Percentiles rank a stretch among this genome's conserved stretches.
These are phyloP conservation scores for Aspidiotus destructor DNA, from an alignment of 2,888 invertebrate species.

Conservation along the genomic window DNA sequence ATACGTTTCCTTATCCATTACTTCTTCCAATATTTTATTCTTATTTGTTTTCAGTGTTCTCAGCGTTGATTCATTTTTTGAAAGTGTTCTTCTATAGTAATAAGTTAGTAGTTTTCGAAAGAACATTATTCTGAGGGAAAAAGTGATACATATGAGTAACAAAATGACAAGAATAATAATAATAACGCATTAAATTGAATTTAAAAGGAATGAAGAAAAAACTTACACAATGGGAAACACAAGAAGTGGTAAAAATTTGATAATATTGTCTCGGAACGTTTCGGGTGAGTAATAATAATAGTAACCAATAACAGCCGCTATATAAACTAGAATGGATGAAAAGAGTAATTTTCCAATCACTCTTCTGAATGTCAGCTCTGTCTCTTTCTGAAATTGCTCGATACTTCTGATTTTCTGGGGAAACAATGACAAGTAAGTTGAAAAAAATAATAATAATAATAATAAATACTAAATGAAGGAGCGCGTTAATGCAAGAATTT, in stretches of 20 bases:
- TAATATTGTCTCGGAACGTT: slow-evolving; percentile 59
- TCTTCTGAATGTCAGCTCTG: slow-evolving; percentile 69
- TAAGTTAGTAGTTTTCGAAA: slow-evolving; percentile 71
- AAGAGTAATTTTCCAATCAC: slow-evolving; percentile 68
- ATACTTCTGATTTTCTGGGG: slow-evolving; percentile 62
- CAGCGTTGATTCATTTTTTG: slow-evolving; percentile 64
- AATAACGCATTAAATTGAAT: not conserved
- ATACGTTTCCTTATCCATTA: slow-evolving; percentile 96
- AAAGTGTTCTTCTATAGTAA: slow-evolving; percentile 77
- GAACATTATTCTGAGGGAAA: slow-evolving; percentile 58
- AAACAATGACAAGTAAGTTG: not conserved
- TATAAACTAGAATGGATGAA: slow-evolving; percentile 46
- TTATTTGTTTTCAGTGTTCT: slow-evolving; percentile 66
- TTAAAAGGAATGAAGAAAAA: too few species aligned
- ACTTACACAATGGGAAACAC: slow-evolving; percentile 52
- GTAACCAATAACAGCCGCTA: slow-evolving; percentile 42
- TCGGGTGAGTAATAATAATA: slow-evolving; percentile 72
- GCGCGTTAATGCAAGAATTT: too few species aligned
- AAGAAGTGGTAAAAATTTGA: slow-evolving; percentile 70
- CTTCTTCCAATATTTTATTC: slow-evolving; percentile 80
- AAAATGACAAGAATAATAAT: slow-evolving; percentile 7
- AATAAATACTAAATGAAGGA: slow-evolving; percentile 6
- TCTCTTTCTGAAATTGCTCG: slow-evolving; percentile 67
- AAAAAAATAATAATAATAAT: not conserved
- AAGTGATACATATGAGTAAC: slow-evolving; percentile 11